Percentiles rank a stretch among this genome's conserved stretches.
These are phyloP conservation scores for Muschampia plurimacula DNA, from an alignment of 2,888 invertebrate genomes.

Conservation along the genomic window DNA sequence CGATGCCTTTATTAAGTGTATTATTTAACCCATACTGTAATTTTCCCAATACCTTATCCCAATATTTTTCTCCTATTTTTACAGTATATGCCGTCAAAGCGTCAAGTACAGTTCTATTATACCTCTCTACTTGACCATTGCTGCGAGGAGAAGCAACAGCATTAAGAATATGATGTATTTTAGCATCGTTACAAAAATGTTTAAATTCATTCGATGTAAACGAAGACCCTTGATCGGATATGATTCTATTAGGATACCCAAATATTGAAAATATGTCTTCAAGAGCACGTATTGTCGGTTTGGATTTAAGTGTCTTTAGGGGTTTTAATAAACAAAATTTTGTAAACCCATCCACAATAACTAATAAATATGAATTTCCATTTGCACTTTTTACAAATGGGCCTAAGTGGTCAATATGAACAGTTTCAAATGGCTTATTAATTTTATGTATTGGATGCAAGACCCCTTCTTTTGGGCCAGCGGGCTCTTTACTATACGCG, in stretches of 20 bases:
- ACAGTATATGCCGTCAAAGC: background rate
- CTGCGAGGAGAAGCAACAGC: slow-evolving; percentile 8
- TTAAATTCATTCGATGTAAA: slow-evolving; percentile 14
- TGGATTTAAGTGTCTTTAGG: background rate
- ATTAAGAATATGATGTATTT: background rate
- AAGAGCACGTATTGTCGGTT: background rate
- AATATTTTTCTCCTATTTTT: slow-evolving; percentile 3
- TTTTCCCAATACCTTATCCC: background rate
- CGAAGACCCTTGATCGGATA: slow-evolving; percentile 10
- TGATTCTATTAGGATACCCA: background rate
- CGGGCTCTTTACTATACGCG: background rate
- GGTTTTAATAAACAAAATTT: slow-evolving; percentile 6
- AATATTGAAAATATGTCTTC: slow-evolving; percentile 6
- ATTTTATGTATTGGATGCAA: slow-evolving; percentile 11
- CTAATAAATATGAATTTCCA: background rate
- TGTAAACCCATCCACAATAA: background rate
- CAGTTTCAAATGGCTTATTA: background rate
- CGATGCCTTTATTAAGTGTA: slow-evolving; percentile 5
- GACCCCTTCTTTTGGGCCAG: background rate
- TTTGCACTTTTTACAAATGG: background rate
- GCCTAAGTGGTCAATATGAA: slow-evolving; percentile 3
- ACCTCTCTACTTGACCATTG: slow-evolving; percentile 7
- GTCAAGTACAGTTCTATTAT: background rate
- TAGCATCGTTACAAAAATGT: background rate
- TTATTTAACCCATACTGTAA: slow-evolving; percentile 10